These are phyloP conservation scores for Cepphus grylle DNA, from an alignment of 2,113 vertebrate species.

Conservation along the genomic window DNA sequence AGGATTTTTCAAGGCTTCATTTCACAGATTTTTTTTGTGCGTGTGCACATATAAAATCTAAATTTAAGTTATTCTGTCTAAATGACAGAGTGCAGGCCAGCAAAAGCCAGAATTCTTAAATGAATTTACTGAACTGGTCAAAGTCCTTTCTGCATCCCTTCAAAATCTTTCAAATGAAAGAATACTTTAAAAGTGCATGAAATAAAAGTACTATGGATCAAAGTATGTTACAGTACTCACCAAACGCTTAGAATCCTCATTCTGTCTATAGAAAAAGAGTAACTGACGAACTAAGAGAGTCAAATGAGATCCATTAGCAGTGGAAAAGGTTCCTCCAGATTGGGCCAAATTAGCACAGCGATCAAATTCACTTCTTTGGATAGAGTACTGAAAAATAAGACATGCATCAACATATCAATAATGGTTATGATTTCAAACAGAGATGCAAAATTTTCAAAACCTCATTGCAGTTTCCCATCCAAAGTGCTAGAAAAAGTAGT, in stretches of 20 bases:
- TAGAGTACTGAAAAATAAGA: conserved; percentile 78
- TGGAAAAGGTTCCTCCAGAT: conserved; percentile 70
- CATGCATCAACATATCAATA: not conserved
- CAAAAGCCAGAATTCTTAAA: not conserved
- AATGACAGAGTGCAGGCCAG: not conserved
- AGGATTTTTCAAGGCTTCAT: not conserved
- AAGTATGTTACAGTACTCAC: conserved; percentile 69
- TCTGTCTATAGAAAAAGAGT: conserved; percentile 95
- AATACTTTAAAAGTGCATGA: not conserved
- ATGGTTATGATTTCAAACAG: not conserved
- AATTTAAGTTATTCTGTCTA: not conserved
- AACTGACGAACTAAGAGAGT: conserved; percentile 88
- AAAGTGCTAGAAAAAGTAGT: not conserved
- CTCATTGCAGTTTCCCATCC: not conserved
- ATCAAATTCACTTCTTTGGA: conserved; percentile 91
- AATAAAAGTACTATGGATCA: not conserved
- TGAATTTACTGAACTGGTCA: not conserved
- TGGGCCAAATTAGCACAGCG: conserved; percentile 77
- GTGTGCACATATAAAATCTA: not conserved
- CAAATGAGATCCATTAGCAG: conserved; percentile 76
- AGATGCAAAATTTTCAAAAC: not conserved
- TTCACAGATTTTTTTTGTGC: not conserved
- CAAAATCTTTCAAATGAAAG: not conserved
- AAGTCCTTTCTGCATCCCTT: not conserved
- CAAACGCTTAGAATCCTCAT: conserved; percentile 90